phyloP scores from a whole-genome alignment of 2,797 vertebrate genomes.

The Amblyraja radiata region DNA sequence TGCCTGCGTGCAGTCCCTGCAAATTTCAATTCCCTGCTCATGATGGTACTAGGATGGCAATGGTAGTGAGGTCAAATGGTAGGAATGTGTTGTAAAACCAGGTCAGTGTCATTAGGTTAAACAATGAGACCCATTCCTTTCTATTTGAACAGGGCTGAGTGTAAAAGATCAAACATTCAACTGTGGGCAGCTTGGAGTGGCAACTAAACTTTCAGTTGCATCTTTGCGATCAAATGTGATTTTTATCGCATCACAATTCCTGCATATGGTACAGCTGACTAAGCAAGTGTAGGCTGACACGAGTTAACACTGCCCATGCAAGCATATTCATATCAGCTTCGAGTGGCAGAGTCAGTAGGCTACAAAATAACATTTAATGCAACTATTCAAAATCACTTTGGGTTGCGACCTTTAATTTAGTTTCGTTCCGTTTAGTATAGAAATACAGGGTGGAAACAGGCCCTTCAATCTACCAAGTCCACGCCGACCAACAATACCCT shows the following conservation, averaged over 20 bases:
- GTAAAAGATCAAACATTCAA: constrained; percentile 25
- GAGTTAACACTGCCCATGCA: background rate
- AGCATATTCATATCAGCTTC: background rate
- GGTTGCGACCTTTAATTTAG: background rate
- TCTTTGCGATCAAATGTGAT: background rate
- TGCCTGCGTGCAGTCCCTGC: background rate
- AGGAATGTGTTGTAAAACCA: constrained; percentile 1
- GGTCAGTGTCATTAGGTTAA: constrained; percentile 18
- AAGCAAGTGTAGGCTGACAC: background rate
- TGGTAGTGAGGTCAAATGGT: background rate
- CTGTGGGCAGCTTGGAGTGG: background rate
- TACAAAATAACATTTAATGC: background rate
- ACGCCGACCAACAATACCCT: too few relatives aligned
- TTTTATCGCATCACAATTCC: background rate
- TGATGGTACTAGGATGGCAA: background rate
- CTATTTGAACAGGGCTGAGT: constrained; percentile 26
- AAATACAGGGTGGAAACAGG: too few relatives aligned
- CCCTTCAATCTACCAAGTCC: too few relatives aligned
- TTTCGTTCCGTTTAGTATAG: too few relatives aligned
- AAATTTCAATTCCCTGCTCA: constrained; percentile 24
- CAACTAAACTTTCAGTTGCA: constrained; percentile 6
- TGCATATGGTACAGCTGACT: background rate
- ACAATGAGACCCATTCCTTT: constrained; percentile 27
- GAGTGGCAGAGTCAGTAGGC: background rate
- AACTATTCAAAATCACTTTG: background rate